These are phyloP conservation scores for Metridium senile DNA, from an alignment of 92 coral and sea anemone genomes.

Conservation along the genomic window DNA sequence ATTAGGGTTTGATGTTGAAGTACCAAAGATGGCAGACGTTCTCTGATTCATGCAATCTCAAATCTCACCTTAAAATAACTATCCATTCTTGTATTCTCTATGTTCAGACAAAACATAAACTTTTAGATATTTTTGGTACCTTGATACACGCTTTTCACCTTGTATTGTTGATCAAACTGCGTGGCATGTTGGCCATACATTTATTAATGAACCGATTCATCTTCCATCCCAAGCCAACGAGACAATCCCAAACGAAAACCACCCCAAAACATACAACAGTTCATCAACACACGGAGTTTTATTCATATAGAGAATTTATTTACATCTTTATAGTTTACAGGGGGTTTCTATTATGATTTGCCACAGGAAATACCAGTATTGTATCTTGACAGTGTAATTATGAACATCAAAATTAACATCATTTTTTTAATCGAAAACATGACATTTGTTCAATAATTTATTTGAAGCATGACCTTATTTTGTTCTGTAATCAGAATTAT, in stretches of 20 bases:
- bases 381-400: conserved; percentile 25
- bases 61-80: background rate
- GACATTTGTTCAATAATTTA: conserved; percentile 28
- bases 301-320: conserved; percentile 11
- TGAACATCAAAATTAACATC: conserved; percentile 27
- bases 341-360: background rate
- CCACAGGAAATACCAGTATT: conserved; percentile 31
- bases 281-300: background rate
- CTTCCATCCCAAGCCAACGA: too few species aligned
- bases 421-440: conserved; percentile 32
- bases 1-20: conserved; percentile 4
- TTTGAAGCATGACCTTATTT: conserved; percentile 22
- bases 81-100: background rate
- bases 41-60: conserved; percentile 2
- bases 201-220: background rate
- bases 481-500: background rate
- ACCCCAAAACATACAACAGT: background rate
- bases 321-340: conserved; percentile 16
- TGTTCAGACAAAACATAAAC: background rate
- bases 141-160: background rate
- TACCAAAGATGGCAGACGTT: conserved; percentile 1
- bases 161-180: background rate
- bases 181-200: background rate
- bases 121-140: background rate
- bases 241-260: background rate